Conservation (phyloP, 2,888 invertebrate species). For the Apodemia hepburni region DNA sequence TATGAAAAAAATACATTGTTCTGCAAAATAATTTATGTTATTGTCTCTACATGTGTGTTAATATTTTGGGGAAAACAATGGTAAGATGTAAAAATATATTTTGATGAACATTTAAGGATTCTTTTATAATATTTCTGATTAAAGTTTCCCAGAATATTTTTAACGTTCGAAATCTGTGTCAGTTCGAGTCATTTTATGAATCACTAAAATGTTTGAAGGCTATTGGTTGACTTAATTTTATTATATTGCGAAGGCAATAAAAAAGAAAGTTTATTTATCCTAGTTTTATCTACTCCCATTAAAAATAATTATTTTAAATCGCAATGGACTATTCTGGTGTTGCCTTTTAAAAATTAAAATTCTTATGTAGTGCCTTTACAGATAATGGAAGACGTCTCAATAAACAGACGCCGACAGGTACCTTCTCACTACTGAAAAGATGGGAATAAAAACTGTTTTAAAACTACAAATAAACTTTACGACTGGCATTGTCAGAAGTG, state of each 20-base stretch:
- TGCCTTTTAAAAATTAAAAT: conserved; percentile 26
- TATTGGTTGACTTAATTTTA: conserved; percentile 12
- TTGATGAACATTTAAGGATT: conserved; percentile 3
- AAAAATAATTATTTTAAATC: conserved; percentile 1
- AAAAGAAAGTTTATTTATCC: conserved; percentile 5
- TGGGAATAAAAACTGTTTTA: conserved; percentile 43
- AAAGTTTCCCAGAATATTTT: conserved; percentile 12
- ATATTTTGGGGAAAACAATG: background rate
- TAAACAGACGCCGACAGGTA: conserved; percentile 28
- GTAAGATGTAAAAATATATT: background rate
- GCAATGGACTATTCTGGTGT: conserved; percentile 34
- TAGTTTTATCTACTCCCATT: conserved; percentile 8
- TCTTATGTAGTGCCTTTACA: conserved; percentile 25
- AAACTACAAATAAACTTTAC: conserved; percentile 59
- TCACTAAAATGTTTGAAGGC: conserved; percentile 32
- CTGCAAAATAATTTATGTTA: too few relatives aligned
- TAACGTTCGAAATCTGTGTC: conserved; percentile 37
- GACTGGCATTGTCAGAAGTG: conserved; percentile 44
- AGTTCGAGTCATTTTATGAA: conserved; percentile 38
- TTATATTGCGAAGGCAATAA: background rate
- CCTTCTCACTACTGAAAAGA: conserved; percentile 38
- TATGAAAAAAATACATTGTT: too few relatives aligned
- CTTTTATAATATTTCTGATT: background rate
- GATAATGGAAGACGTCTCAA: conserved; percentile 44
- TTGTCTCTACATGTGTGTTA: too few relatives aligned